Base-by-base conservation (phyloP, 2,113 vertebrate genomes). In the Cololabis saira region DNA sequence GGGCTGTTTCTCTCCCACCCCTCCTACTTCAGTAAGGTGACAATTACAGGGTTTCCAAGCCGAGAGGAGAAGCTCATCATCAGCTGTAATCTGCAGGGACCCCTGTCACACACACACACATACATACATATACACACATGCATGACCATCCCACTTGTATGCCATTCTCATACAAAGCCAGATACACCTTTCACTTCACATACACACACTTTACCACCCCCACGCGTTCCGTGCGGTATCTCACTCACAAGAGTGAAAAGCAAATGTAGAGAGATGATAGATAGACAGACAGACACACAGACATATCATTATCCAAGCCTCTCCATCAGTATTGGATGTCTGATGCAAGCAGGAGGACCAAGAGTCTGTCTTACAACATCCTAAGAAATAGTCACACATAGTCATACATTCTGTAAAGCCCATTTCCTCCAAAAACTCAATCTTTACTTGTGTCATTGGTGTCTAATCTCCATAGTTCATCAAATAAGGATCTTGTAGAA, bases 221-320 rank as follows among this genome's bases (percentile, higher is more conserved):
- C 88, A 73, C 83, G 80, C 68, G 60, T 85, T 72, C 75, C 78
- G 74, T 75, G 78, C 83, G 85, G 86, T 80, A 85, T 54, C 52
- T 89, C 80, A 80, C 79, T 87, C 76, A 82, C 60, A n/a, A 69
- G 57, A 84, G 57, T 61, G 58, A 77, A 76, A 80, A 81, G 79
- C 68, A 74, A 72, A 85, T 82, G 70, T 80, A 80, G 71, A 74
- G 57, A 83, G 84, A 68, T 87, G 84, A 84, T 71, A 82, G 87
- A 90, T 71, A 82, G 87, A 90, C 83, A 82, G 87, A 90, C 83
- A 87, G 90, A 82, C 86, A 80, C 85, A 89, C 83, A 87, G 90
- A 82, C 86, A 78, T 86, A 89, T 91, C 89, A 92, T 90, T 92
- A 90, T 87, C 82, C 80, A 18, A 82, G 84, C 75, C 76, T 88